Conservation (phyloP, 1,140 invertebrate species). For the Cherax quadricarinatus region DNA sequence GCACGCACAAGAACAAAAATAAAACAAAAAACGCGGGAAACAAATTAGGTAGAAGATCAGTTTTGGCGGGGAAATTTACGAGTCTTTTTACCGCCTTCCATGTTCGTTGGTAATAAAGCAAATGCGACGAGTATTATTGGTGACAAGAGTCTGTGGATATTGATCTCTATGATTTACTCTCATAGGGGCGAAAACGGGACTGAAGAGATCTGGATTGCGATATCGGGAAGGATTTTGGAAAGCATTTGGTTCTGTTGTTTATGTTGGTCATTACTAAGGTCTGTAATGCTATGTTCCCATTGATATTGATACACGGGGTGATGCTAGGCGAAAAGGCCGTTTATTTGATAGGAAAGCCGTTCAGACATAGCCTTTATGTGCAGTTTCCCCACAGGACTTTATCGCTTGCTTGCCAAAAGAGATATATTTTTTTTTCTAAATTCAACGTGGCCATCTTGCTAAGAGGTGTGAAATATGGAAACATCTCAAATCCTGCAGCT, state of each 20-base stretch:
- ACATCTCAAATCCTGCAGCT: constrained; percentile 38
- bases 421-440: constrained; percentile 53
- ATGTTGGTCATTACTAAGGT: constrained; percentile 63
- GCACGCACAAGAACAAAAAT: constrained; percentile 10
- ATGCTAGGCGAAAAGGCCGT: constrained; percentile 1
- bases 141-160: constrained; percentile 52
- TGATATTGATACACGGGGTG: constrained; percentile 58
- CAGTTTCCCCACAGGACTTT: background rate
- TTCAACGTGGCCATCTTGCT: constrained; percentile 61
- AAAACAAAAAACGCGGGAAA: constrained; percentile 49
- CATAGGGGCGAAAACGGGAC: constrained; percentile 48
- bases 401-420: background rate
- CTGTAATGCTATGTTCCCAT: constrained; percentile 61
- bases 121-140: constrained; percentile 71
- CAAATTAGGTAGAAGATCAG: constrained; percentile 70
- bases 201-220: background rate
- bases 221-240: constrained; percentile 37
- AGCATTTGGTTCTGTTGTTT: constrained; percentile 61
- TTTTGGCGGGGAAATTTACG: constrained; percentile 70
- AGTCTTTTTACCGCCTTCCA: constrained; percentile 68
- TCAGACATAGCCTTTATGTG: constrained; percentile 25
- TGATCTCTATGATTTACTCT: constrained; percentile 62
- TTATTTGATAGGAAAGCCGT: background rate
- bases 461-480: constrained; percentile 64
- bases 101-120: constrained; percentile 68